Evolutionary conservation across 2,888 invertebrate species (phyloP), one percentile per base, ranked within the genome.

Genomic region (Papilio gigon): DNA sequence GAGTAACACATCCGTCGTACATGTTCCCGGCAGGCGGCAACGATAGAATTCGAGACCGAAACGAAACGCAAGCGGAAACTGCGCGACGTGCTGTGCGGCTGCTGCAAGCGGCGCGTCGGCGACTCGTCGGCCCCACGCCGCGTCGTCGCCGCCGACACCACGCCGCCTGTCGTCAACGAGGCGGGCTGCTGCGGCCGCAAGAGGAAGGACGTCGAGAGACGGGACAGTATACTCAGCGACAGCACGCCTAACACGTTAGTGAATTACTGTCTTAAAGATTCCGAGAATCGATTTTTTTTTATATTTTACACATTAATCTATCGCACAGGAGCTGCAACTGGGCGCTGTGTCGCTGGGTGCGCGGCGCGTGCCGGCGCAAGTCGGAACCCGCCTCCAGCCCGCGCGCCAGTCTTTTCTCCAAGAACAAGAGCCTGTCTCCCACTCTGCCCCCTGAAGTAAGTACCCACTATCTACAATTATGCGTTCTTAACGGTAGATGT

Each of bases 401-500:
- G 11, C 89, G 95, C 53, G 93, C 93, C 68, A 95, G 95, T 74
- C 87, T 94, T 81, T 92, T 93, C 82, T 94, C 94, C 75, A 94
- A 94, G 82, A 94, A 94, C 84, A 94, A 94, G 80, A 94, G 94
- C 76, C 84, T 94, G 59, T 94, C 95, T 0, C 94, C 93, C n/a
- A 94, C 94, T 0, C 83, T 93, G 33, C 94, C 95, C 0, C 93
- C 94, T 35, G 94, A 94, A 90, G 94, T 94, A 42, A 74, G 76
- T 27, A 25, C 9, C 71, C 69, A 47, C 35, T 50, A 60, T 40
- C 37, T 5, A 4, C 14, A 40, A n/a, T n/a, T n/a, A n/a, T n/a
- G n/a, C n/a, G n/a, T n/a, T n/a, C n/a, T n/a, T n/a, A n/a, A n/a
- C n/a, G n/a, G n/a, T n/a, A n/a, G n/a, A n/a, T n/a, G n/a, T n/a